Percentiles rank a stretch among this genome's conserved stretches.
Evolutionary conservation across 2,888 invertebrate species (phyloP).

Genomic region (Melikaiella ostensackeni): DNA sequence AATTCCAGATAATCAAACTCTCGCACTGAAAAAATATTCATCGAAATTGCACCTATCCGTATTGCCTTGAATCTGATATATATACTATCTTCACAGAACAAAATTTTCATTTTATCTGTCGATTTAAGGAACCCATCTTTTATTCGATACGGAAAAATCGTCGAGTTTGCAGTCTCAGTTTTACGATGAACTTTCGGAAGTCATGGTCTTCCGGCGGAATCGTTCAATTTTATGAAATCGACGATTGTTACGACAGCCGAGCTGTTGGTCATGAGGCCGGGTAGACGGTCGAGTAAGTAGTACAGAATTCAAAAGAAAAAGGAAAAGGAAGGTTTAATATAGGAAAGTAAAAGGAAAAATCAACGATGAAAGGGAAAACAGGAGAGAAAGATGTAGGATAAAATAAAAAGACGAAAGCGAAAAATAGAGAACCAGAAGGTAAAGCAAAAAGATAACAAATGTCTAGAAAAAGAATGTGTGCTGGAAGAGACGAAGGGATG

Average conservation of each 20-base stretch:
- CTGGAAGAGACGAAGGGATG: neutral
- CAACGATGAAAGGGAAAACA: slow-evolving; percentile 11
- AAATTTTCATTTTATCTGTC: slow-evolving; percentile 18
- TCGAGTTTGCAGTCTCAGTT: slow-evolving; percentile 28
- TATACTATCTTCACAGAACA: slow-evolving; percentile 3
- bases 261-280: slow-evolving; percentile 1
- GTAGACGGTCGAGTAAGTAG: neutral
- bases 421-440: neutral
- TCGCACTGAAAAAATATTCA: neutral
- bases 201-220: slow-evolving; percentile 14
- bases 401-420: neutral
- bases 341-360: neutral
- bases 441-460: neutral
- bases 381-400: neutral
- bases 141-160: slow-evolving; percentile 7
- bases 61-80: slow-evolving; percentile 16
- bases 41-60: neutral
- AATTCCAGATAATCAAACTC: slow-evolving; percentile 1
- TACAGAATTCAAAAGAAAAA: neutral
- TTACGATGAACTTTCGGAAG: slow-evolving; percentile 28
- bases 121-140: slow-evolving; percentile 9
- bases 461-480: slow-evolving; percentile 11
- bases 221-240: slow-evolving; percentile 45
- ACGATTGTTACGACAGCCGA: slow-evolving; percentile 36
- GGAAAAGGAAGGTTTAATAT: neutral